A percentile compares a stretch with the other conserved stretches of the same genome.
Evolutionary conservation across 2,888 invertebrate species (phyloP).

Genomic region (Cosmia trapezina): DNA sequence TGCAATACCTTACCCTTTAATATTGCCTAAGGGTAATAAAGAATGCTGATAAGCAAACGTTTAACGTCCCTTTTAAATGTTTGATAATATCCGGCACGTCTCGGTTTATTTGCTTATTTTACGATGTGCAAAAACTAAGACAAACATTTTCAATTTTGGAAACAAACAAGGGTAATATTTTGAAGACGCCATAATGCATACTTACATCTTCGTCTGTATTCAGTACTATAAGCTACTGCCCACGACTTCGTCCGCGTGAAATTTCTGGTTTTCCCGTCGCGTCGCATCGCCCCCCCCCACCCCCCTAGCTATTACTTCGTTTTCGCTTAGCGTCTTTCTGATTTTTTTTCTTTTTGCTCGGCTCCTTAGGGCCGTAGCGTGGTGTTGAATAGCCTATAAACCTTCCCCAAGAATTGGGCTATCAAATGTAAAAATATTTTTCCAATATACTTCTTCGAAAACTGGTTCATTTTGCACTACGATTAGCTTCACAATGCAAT

Average conservation of each 20-base stretch:
- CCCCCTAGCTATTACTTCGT: no score
- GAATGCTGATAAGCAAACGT: slow-evolving; percentile 56
- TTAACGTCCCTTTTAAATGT: slow-evolving; percentile 55
- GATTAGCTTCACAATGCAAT: no score
- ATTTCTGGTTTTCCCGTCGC: neutral
- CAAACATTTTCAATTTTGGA: slow-evolving; percentile 41
- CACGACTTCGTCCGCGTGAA: neutral
- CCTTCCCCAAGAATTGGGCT: no score
- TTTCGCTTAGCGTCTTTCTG: no score
- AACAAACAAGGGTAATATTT: slow-evolving; percentile 24
- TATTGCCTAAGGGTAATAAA: slow-evolving; percentile 47
- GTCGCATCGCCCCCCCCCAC: no score
- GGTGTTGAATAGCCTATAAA: no score
- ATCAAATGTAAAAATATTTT: no score
- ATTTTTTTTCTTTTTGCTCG: no score
- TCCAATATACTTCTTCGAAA: no score
- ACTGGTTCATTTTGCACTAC: no score
- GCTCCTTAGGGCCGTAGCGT: no score
- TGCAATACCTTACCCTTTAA: slow-evolving; percentile 41
- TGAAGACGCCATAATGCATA: neutral
- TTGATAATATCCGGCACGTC: slow-evolving; percentile 47
- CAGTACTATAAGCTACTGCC: no score
- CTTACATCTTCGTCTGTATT: neutral
- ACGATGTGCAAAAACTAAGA: slow-evolving; percentile 44
- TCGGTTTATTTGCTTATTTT: slow-evolving; percentile 46